Percentiles rank a stretch among this genome's conserved stretches.
Evolutionary conservation across 2,797 vertebrate species (phyloP).

Genomic region (Philypnodon macrostomus): DNA sequence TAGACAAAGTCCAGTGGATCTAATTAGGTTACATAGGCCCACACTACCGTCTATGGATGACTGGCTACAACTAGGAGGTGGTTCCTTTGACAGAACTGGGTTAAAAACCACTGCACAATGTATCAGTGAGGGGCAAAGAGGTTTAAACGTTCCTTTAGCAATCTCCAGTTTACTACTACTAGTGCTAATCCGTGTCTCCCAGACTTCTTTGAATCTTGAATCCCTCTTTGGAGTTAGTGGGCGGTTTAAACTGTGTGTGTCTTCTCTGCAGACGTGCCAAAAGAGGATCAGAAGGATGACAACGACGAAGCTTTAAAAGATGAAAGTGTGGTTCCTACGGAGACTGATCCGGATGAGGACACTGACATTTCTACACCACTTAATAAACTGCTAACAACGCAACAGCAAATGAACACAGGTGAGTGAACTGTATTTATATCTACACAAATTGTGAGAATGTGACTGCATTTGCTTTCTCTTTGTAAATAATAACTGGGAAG

Average conservation of each 20-base stretch:
- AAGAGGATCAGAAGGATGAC: constrained; percentile 24
- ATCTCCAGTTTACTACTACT: constrained; percentile 7
- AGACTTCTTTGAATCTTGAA: constrained; percentile 3
- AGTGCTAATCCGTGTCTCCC: constrained; percentile 33
- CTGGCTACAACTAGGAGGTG: constrained; percentile 50
- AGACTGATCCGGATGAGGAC: constrained; percentile 11
- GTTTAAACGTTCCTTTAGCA: constrained; percentile 31
- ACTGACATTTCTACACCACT: constrained; percentile 23
- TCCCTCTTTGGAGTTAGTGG: too few species aligned
- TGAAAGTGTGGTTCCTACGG: constrained; percentile 30
- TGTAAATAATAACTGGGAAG: too few species aligned
- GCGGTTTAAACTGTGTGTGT: constrained; percentile 36
- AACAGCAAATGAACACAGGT: constrained; percentile 43
- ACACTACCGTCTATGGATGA: constrained; percentile 53
- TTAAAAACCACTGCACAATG: constrained; percentile 54
- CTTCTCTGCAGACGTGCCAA: constrained; percentile 52
- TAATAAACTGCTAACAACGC: constrained; percentile 21
- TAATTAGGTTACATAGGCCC: constrained; percentile 62
- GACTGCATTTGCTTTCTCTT: background rate
- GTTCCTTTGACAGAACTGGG: constrained; percentile 76
- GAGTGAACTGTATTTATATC: constrained; percentile 28
- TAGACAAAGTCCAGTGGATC: constrained; percentile 44
- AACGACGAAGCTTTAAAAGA: constrained; percentile 20
- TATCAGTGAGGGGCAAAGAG: constrained; percentile 35
- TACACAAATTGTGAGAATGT: constrained; percentile 11